A percentile compares a stretch with the other conserved stretches of the same genome.
Conservation (phyloP, 2,113 vertebrate species). For the Antennarius striatus region DNA sequence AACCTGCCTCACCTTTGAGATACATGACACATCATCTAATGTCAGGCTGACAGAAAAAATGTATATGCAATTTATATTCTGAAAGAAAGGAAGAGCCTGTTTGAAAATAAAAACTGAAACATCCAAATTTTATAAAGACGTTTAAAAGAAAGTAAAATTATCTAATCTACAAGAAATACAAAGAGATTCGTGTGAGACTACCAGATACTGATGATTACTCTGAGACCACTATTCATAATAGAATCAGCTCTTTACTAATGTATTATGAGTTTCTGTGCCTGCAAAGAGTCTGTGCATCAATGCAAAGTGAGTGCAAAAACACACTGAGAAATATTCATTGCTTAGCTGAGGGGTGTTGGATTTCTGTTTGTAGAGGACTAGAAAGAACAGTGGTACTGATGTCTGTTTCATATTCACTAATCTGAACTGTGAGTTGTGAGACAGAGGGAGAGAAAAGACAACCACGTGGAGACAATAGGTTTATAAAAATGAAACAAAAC, state of each 20-base stretch:
- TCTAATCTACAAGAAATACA: too few relatives aligned
- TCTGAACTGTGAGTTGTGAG: not conserved
- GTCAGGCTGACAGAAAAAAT: not conserved
- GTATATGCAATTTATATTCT: not conserved
- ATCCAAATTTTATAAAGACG: too few relatives aligned
- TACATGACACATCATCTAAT: not conserved
- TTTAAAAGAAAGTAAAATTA: too few relatives aligned
- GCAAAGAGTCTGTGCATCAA: not conserved
- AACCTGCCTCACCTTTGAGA: not conserved
- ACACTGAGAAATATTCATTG: constrained; percentile 38
- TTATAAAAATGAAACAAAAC: constrained; percentile 7
- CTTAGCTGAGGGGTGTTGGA: constrained; percentile 34
- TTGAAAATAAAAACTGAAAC: too few relatives aligned
- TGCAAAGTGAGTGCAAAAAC: constrained; percentile 21
- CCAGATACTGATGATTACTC: too few relatives aligned
- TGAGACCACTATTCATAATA: too few relatives aligned
- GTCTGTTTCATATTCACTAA: constrained; percentile 45
- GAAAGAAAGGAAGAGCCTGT: too few relatives aligned
- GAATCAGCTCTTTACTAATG: too few relatives aligned
- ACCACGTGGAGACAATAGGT: not conserved
- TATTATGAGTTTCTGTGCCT: not conserved
- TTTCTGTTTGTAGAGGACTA: constrained; percentile 39
- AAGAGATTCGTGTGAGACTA: too few relatives aligned
- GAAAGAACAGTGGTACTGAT: constrained; percentile 34
- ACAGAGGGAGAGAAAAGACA: not conserved